Percentiles rank a stretch among this genome's conserved stretches.
Evolutionary conservation across 2,113 vertebrate species (phyloP).

Genomic region (Microcebus murinus): DNA sequence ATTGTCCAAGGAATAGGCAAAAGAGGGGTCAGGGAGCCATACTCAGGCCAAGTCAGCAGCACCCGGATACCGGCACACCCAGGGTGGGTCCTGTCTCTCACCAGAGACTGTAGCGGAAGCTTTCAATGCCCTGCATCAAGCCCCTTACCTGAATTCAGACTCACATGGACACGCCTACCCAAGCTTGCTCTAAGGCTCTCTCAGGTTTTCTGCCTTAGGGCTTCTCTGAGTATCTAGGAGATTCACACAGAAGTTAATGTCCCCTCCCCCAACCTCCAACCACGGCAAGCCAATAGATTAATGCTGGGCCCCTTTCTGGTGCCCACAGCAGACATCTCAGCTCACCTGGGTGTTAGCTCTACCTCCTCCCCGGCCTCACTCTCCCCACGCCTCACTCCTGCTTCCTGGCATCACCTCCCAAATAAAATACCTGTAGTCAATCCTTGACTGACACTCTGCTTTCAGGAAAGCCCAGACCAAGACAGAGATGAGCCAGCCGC

Average conservation of each 20-base stretch:
- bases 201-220: not conserved
- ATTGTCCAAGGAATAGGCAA: not conserved
- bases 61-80: not conserved
- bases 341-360: not conserved
- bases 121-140: not conserved
- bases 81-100: not conserved
- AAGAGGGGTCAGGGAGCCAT: not conserved
- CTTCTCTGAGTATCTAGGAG: not conserved
- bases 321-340: not conserved
- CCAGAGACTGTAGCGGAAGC: not conserved
- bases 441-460: not conserved
- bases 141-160: not conserved
- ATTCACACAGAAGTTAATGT: not conserved
- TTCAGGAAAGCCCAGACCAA: not conserved
- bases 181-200: not conserved
- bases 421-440: not conserved
- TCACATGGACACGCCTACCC: rapidly evolving
- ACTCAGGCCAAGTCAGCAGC: not conserved
- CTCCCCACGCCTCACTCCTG: not conserved
- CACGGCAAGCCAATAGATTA: not conserved
- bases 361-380: not conserved
- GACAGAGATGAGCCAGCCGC: not conserved
- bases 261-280: not conserved
- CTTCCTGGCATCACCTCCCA: not conserved
- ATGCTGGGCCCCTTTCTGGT: not conserved